These are phyloP conservation scores for Shinisaurus crocodilurus DNA, from an alignment of 2,113 vertebrate genomes.

Conservation along the genomic window DNA sequence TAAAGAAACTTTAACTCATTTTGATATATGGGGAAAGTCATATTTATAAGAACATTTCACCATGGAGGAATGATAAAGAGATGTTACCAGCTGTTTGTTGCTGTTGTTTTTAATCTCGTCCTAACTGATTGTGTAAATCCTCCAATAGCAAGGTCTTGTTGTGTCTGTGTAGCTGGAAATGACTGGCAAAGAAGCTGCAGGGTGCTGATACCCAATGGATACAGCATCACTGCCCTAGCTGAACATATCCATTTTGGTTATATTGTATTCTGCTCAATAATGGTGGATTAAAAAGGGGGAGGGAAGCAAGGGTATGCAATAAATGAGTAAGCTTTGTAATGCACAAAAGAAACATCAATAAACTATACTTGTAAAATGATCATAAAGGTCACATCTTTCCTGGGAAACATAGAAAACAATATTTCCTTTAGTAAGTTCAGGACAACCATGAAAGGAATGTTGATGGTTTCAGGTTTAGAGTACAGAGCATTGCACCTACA, in stretches of 20 bases:
- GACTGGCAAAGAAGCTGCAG: background rate
- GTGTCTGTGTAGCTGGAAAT: background rate
- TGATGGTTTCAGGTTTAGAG: background rate
- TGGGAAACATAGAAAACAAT: background rate
- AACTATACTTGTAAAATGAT: background rate
- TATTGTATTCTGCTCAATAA: background rate
- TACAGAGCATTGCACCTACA: background rate
- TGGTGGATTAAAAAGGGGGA: background rate
- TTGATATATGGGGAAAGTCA: too few species aligned
- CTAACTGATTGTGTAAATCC: too few species aligned
- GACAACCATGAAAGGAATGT: constrained; percentile 11
- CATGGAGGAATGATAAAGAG: too few species aligned
- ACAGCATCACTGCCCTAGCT: background rate
- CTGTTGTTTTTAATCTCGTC: too few species aligned
- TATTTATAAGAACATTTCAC: too few species aligned
- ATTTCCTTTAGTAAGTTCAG: background rate
- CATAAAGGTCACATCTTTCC: constrained; percentile 37
- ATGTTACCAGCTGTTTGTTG: too few species aligned
- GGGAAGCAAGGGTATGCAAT: background rate
- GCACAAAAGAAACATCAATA: constrained; percentile 35
- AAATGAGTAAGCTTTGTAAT: constrained; percentile 19
- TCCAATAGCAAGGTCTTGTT: background rate
- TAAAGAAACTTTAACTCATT: too few species aligned
- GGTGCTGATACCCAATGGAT: background rate
- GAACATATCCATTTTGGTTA: background rate